phyloP scores from a whole-genome alignment of 2,797 vertebrate species.

The Eptatretus atami region DNA sequence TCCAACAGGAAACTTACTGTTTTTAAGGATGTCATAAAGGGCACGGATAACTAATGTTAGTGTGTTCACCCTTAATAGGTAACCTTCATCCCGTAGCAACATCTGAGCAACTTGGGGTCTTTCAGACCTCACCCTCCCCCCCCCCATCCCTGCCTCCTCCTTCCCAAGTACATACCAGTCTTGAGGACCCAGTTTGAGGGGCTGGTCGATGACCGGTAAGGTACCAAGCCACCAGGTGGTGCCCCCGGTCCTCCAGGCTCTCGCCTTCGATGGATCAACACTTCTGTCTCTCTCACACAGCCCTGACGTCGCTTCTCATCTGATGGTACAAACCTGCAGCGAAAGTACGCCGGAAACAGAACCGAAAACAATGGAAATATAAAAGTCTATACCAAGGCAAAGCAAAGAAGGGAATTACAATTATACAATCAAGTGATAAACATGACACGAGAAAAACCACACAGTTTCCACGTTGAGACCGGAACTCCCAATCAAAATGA shows the following conservation, averaged over 20 bases:
- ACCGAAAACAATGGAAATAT: neutral
- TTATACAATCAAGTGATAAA: neutral
- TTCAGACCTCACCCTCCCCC: too few relatives aligned
- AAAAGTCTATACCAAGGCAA: neutral
- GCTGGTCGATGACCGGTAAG: conserved; percentile 86
- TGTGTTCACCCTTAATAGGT: too few relatives aligned
- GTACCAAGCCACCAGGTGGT: conserved; percentile 62
- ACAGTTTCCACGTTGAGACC: conserved; percentile 6
- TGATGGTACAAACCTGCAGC: conserved; percentile 48
- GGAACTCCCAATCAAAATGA: too few relatives aligned
- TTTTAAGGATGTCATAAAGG: too few relatives aligned
- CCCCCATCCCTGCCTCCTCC: neutral
- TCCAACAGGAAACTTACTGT: too few relatives aligned
- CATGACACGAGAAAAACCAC: neutral
- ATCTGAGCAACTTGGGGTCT: too few relatives aligned
- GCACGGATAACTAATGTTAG: too few relatives aligned
- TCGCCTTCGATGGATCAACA: conserved; percentile 76
- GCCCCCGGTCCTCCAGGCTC: conserved; percentile 80
- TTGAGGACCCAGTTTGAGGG: conserved; percentile 74
- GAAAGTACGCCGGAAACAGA: neutral
- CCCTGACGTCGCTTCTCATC: conserved; percentile 95
- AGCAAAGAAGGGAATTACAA: neutral
- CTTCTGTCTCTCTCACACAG: conserved; percentile 74
- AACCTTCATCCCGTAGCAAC: too few relatives aligned
- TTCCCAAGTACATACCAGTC: conserved; percentile 33